Evolutionary conservation across 1,140 invertebrate genomes (phyloP), one percentile per base, ranked within the genome.

Genomic region (Acyrthosiphon pisum): DNA sequence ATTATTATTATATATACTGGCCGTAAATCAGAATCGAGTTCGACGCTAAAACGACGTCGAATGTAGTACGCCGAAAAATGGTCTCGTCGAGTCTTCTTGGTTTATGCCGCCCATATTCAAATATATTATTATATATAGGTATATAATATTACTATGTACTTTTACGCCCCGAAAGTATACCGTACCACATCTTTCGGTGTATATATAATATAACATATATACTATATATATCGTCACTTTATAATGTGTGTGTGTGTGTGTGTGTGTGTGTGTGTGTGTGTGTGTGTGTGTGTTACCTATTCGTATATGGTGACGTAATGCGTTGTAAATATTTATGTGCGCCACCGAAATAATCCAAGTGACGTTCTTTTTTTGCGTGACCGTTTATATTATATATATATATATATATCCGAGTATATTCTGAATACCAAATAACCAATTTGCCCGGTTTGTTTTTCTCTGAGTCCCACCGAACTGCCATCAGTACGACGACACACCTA

Each of bases 361-460:
- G 35, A 37, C 35, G 8, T 23, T 83, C 20, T 37, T 37, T 83
- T 83, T 83, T 83, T 37, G 22, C 35, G 35, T 83, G 76, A 83
- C n/a, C 76, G n/a, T 76, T 76, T 76, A 76, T 76, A 76, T 76
- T 68, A 68, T 68, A 23, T 53, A 50, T 50, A 50, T 50, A 50
- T 46, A 46, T 46, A 46, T 48, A 48, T 48, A 14, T 48, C 14
- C 14, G n/a, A 6, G 60, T 76, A n/a, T 76, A 83, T 83, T 83
- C 76, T 83, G 76, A 83, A 83, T 83, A 83, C 76, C 76, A 83
- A 83, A 83, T 83, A 83, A 83, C 76, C 76, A 83, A 83, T 83
- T 83, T 83, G 76, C 20, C 22, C 18, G 76, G 76, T 83, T 37
- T 37, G 76, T 83, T 83, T 83, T 83, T 23, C 60, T 14, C n/a